A percentile compares a stretch with the other conserved stretches of the same genome.
These are phyloP conservation scores for Tetramorium alpestre DNA, from an alignment of 1,140 invertebrate species.

Conservation along the genomic window DNA sequence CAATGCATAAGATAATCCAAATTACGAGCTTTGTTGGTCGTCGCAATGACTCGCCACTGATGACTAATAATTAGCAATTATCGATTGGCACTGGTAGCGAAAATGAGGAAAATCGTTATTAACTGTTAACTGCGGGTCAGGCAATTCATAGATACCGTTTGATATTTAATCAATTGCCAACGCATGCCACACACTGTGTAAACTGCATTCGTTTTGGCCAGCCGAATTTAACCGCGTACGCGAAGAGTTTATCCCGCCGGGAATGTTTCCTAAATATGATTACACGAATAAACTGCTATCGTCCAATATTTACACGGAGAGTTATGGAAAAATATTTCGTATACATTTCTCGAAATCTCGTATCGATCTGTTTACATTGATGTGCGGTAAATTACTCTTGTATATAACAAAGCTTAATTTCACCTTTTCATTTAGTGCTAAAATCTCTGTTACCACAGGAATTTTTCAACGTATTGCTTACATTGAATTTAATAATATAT, in stretches of 20 bases:
- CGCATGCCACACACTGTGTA: slow-evolving; percentile 5
- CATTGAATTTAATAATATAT: neutral
- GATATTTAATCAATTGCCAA: slow-evolving; percentile 47
- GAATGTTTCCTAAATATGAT: slow-evolving; percentile 21
- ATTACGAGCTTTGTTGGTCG: neutral
- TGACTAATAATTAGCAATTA: slow-evolving; percentile 26
- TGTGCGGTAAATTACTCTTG: neutral
- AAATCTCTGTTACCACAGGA: neutral
- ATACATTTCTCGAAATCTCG: neutral
- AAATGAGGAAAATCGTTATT: slow-evolving; percentile 15
- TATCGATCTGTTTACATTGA: slow-evolving; percentile 10
- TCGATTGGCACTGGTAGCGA: neutral
- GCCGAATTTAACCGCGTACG: neutral
- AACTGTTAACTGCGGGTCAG: neutral
- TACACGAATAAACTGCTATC: slow-evolving; percentile 11
- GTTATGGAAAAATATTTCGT: slow-evolving; percentile 44
- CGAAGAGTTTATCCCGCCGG: slow-evolving; percentile 24
- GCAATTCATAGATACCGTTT: neutral
- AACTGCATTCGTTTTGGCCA: slow-evolving; percentile 34
- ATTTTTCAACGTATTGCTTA: neutral
- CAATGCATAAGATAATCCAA: neutral
- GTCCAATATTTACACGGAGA: slow-evolving; percentile 39
- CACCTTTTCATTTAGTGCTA: neutral
- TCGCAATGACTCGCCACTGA: neutral
- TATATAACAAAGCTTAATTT: neutral